A percentile compares a stretch with the other conserved stretches of the same genome.
Evolutionary conservation across 2,888 invertebrate species (phyloP).

Genomic region (Caenorhabditis sp.): DNA sequence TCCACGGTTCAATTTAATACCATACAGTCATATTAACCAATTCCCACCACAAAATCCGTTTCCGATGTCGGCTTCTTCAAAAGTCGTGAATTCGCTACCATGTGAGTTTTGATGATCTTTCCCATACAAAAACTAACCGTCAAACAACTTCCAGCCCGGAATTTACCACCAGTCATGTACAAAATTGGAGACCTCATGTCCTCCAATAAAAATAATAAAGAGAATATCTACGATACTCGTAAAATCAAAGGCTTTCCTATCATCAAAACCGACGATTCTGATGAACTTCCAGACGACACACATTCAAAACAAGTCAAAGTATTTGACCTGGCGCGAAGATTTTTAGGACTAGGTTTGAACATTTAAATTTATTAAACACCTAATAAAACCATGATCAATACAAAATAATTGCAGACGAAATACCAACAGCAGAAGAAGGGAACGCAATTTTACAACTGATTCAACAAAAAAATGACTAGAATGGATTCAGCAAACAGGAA

Average conservation of each 20-base stretch:
- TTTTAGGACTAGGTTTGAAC: constrained; percentile 26
- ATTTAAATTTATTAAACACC: background rate
- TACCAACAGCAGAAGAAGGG: constrained; percentile 46
- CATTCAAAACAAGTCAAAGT: constrained; percentile 3
- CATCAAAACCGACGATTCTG: background rate
- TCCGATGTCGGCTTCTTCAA: constrained; percentile 12
- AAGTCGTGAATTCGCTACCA: constrained; percentile 28
- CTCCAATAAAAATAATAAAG: constrained; percentile 8
- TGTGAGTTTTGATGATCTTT: constrained; percentile 11
- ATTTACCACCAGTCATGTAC: constrained; percentile 29
- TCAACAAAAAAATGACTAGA: constrained; percentile 7
- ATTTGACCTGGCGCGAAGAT: constrained; percentile 25
- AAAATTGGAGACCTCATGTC: constrained; percentile 31
- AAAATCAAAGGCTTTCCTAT: constrained; percentile 40
- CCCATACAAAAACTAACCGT: background rate
- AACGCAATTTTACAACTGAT: constrained; percentile 48
- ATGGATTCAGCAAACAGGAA: constrained; percentile 3
- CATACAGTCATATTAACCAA: constrained; percentile 10
- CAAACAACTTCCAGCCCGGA: constrained; percentile 9
- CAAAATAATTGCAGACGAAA: constrained; percentile 35
- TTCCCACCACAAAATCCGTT: background rate
- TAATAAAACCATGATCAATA: background rate
- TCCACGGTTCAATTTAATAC: constrained; percentile 24
- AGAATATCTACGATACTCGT: constrained; percentile 27
- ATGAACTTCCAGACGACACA: background rate